These are phyloP conservation scores for Strigamia transsilvanica DNA, from an alignment of 2,888 invertebrate species.

Conservation along the genomic window DNA sequence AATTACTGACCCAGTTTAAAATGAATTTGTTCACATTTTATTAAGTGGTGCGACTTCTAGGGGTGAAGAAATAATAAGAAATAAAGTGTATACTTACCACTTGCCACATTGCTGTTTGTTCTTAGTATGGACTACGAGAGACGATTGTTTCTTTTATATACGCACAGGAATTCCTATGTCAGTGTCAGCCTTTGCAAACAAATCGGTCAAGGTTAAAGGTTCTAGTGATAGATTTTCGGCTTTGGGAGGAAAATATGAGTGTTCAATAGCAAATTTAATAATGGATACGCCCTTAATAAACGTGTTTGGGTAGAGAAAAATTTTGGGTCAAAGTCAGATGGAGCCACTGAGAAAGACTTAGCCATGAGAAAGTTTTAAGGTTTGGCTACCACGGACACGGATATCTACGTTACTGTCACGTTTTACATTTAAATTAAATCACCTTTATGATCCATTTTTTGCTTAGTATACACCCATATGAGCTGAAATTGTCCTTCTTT, in stretches of 20 bases:
- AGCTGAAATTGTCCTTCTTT: constrained; percentile 4
- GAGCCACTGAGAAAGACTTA: constrained; percentile 26
- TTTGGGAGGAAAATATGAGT: background rate
- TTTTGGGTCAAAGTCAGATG: constrained; percentile 39
- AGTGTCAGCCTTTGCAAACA: constrained; percentile 9
- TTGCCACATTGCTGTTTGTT: constrained; percentile 5
- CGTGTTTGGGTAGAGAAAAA: background rate
- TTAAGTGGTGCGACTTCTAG: background rate
- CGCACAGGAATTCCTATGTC: constrained; percentile 14
- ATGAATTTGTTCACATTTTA: background rate
- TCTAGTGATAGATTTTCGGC: background rate
- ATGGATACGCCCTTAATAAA: constrained; percentile 17
- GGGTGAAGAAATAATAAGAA: background rate
- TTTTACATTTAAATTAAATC: background rate
- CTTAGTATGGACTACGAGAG: background rate
- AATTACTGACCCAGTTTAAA: background rate
- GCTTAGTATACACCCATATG: background rate
- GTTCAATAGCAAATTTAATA: constrained; percentile 41
- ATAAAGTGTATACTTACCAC: background rate
- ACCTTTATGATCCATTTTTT: background rate
- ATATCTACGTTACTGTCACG: constrained; percentile 29
- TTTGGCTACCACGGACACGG: constrained; percentile 19
- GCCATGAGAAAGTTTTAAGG: constrained; percentile 21
- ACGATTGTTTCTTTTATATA: constrained; percentile 13
- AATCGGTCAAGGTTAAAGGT: constrained; percentile 31